These are phyloP conservation scores for Therioaphis trifolii DNA, from an alignment of 2,888 invertebrate genomes.

Conservation along the genomic window DNA sequence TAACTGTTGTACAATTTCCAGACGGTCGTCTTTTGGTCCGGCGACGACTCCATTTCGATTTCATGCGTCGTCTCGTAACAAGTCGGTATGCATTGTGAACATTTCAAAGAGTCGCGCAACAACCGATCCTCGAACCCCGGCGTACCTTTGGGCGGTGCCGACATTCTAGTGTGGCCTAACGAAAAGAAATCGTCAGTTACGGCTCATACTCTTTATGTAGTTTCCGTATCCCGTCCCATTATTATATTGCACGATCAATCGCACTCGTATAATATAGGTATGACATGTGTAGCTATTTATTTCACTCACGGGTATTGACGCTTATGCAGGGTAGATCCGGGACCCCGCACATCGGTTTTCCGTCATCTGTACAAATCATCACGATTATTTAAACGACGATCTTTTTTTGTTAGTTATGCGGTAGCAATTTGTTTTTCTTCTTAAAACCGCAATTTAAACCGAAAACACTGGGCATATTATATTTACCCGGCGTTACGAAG, in stretches of 20 bases:
- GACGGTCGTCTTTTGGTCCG: slow-evolving; percentile 51
- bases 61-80: slow-evolving; percentile 65
- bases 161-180: slow-evolving; percentile 63
- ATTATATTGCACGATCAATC: too few relatives aligned
- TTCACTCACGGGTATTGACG: slow-evolving; percentile 64
- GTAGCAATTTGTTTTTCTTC: too few relatives aligned
- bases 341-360: slow-evolving; percentile 63
- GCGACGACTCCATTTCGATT: slow-evolving; percentile 63
- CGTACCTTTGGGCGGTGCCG: slow-evolving; percentile 64
- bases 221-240: too few relatives aligned
- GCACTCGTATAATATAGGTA: too few relatives aligned
- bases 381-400: not conserved
- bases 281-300: too few relatives aligned
- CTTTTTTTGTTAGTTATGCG: too few relatives aligned
- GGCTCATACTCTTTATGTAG: too few relatives aligned
- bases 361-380: slow-evolving; percentile 63
- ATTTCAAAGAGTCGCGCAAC: slow-evolving; percentile 64
- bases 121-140: slow-evolving; percentile 64
- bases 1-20: slow-evolving; percentile 63
- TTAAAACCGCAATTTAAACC: not conserved
- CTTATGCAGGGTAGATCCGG: slow-evolving; percentile 64
- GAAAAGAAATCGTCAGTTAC: too few relatives aligned
- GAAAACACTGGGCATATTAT: not conserved
- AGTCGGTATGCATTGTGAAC: slow-evolving; percentile 65
- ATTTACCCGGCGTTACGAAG: slow-evolving; percentile 63